phyloP scores from a whole-genome alignment of 2,888 invertebrate genomes.

The Sericinus montela region DNA sequence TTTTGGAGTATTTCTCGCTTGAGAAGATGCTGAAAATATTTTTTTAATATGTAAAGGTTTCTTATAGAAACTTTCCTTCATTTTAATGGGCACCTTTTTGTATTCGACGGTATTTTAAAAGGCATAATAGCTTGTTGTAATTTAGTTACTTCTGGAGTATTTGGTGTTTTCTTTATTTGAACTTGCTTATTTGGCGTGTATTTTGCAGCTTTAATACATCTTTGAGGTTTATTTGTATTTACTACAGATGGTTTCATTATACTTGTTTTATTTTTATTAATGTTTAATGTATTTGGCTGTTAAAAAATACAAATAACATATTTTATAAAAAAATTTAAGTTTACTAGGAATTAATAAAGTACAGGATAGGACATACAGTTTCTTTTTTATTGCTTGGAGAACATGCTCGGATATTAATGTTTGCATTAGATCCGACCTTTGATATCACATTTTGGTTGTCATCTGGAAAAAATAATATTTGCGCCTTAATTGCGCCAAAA shows the following conservation, averaged over 20 bases:
- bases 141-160: neutral
- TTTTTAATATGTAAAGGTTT: slow-evolving; percentile 4
- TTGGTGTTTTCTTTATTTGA: slow-evolving; percentile 7
- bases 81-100: slow-evolving; percentile 8
- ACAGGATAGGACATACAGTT: neutral
- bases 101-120: slow-evolving; percentile 4
- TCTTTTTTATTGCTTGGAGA: neutral
- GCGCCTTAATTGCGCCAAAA: no score
- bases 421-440: neutral
- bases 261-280: slow-evolving; percentile 1
- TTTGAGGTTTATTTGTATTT: slow-evolving; percentile 5
- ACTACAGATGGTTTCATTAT: neutral
- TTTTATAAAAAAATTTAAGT: no score
- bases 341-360: neutral
- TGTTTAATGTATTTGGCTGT: neutral
- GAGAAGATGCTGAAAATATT: neutral
- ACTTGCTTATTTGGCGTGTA: neutral
- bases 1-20: neutral
- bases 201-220: neutral
- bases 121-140: neutral
- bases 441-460: neutral
- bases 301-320: neutral
- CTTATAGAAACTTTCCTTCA: slow-evolving; percentile 3
- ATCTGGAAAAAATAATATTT: slow-evolving; percentile 1
- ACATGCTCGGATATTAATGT: neutral